Evolutionary conservation across 2,113 vertebrate species (phyloP).

Genomic region (Beaufortia kweichowensis): DNA sequence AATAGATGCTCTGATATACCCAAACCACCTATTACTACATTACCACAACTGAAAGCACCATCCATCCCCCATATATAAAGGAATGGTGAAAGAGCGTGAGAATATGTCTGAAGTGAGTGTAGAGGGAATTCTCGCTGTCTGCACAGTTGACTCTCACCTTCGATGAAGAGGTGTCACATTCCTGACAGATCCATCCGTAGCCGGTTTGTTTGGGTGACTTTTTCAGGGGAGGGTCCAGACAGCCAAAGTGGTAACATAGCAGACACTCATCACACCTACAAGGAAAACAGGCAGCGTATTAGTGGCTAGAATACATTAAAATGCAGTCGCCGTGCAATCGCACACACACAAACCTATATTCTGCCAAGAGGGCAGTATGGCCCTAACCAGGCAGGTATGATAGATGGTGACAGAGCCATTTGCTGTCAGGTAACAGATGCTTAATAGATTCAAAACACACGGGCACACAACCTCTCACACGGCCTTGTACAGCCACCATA

Average conservation of each 20-base stretch:
- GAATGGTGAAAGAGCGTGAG: neutral
- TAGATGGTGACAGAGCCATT: conserved; percentile 61
- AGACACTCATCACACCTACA: conserved; percentile 94
- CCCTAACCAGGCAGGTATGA: conserved; percentile 57
- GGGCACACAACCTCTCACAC: conserved; percentile 55
- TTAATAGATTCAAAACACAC: conserved; percentile 61
- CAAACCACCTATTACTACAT: too few species aligned
- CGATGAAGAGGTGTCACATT: conserved; percentile 95
- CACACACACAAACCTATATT: conserved; percentile 34
- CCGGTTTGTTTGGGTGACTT: conserved; percentile 98
- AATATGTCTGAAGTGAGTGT: neutral
- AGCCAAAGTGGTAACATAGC: conserved; percentile 97
- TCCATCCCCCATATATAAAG: neutral
- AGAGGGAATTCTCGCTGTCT: conserved; percentile 1
- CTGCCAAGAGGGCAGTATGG: conserved; percentile 49
- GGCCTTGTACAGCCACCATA: conserved; percentile 57
- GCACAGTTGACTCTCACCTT: conserved; percentile 80
- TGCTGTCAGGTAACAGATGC: conserved; percentile 64
- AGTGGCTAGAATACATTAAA: conserved; percentile 48
- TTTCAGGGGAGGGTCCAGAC: conserved; percentile 97
- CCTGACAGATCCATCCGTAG: conserved; percentile 98
- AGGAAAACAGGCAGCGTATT: conserved; percentile 60
- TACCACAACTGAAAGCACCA: neutral
- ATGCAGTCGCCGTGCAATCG: conserved; percentile 3
- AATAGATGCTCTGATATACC: too few species aligned